phyloP scores from a whole-genome alignment of 2,888 invertebrate genomes.

The Neuroscelio doddi region DNA sequence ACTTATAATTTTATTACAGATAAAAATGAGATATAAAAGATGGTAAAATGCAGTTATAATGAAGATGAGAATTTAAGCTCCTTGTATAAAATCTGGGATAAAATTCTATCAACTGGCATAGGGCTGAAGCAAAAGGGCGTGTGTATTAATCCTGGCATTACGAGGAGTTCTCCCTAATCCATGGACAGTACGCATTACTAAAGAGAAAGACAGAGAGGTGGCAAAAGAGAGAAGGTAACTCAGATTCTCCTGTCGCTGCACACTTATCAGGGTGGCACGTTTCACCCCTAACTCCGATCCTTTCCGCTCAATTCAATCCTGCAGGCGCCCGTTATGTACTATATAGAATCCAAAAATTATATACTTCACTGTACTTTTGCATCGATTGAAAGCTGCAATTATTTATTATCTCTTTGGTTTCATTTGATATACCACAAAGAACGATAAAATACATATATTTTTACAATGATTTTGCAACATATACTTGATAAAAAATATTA shows the following conservation, averaged over 20 bases:
- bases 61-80: slow-evolving; percentile 21
- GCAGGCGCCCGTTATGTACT: slow-evolving; percentile 40
- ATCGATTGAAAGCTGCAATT: slow-evolving; percentile 45
- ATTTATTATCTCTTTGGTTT: slow-evolving; percentile 38
- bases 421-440: slow-evolving; percentile 22
- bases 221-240: slow-evolving; percentile 6
- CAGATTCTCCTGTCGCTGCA: slow-evolving; percentile 22
- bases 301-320: slow-evolving; percentile 49
- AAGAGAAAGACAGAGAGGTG: slow-evolving; percentile 14
- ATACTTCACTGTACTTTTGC: slow-evolving; percentile 35
- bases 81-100: slow-evolving; percentile 46
- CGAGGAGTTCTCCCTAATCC: slow-evolving; percentile 44
- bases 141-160: slow-evolving; percentile 63
- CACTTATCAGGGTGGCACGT: slow-evolving; percentile 47
- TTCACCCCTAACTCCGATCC: slow-evolving; percentile 45
- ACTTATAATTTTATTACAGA: too few species aligned
- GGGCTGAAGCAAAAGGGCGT: slow-evolving; percentile 52
- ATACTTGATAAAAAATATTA: too few species aligned
- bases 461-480: too few species aligned
- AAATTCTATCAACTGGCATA: slow-evolving; percentile 61
- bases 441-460: slow-evolving; percentile 35
- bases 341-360: slow-evolving; percentile 45
- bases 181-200: slow-evolving; percentile 17
- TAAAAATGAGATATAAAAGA: too few species aligned
- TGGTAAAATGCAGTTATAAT: not conserved